Conservation (phyloP, 2,113 vertebrate genomes). For the Hippocampus guttulatus region DNA sequence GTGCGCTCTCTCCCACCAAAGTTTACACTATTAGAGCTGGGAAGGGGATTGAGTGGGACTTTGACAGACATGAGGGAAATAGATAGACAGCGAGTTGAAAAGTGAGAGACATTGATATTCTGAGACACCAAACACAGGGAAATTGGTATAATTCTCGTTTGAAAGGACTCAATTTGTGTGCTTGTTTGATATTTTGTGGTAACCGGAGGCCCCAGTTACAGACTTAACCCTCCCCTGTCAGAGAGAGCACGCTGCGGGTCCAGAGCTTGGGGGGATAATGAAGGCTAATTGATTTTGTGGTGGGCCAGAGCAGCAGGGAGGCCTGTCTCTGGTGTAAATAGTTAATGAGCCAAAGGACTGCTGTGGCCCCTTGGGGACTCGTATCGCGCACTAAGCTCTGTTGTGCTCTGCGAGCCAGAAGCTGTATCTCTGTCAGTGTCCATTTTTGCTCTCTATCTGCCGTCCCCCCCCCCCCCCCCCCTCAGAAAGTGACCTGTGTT, state of each 20-base stretch:
- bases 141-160: slow-evolving; percentile 28
- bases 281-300: slow-evolving; percentile 96
- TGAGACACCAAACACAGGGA: slow-evolving; percentile 25
- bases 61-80: slow-evolving; percentile 56
- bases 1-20: slow-evolving; percentile 49
- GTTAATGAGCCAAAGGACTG: slow-evolving; percentile 88
- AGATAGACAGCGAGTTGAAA: slow-evolving; percentile 53
- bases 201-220: slow-evolving; percentile 47
- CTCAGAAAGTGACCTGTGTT: slow-evolving; percentile 51
- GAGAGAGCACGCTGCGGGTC: slow-evolving; percentile 49
- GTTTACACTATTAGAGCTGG: slow-evolving; percentile 47
- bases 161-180: slow-evolving; percentile 32
- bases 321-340: slow-evolving; percentile 93
- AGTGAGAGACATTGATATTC: slow-evolving; percentile 48
- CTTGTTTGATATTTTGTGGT: slow-evolving; percentile 41
- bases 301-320: slow-evolving; percentile 80
- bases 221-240: slow-evolving; percentile 57
- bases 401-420: slow-evolving; percentile 57
- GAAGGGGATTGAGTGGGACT: slow-evolving; percentile 48
- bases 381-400: slow-evolving; percentile 62
- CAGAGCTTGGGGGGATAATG: slow-evolving; percentile 80
- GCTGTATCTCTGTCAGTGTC: slow-evolving; percentile 52
- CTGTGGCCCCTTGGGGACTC: slow-evolving; percentile 63
- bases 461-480: slow-evolving; percentile 23
- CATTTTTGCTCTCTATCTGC: slow-evolving; percentile 55